Evolutionary conservation across 2,797 vertebrate genomes (phyloP).

Genomic region (Ceryle rudis): DNA sequence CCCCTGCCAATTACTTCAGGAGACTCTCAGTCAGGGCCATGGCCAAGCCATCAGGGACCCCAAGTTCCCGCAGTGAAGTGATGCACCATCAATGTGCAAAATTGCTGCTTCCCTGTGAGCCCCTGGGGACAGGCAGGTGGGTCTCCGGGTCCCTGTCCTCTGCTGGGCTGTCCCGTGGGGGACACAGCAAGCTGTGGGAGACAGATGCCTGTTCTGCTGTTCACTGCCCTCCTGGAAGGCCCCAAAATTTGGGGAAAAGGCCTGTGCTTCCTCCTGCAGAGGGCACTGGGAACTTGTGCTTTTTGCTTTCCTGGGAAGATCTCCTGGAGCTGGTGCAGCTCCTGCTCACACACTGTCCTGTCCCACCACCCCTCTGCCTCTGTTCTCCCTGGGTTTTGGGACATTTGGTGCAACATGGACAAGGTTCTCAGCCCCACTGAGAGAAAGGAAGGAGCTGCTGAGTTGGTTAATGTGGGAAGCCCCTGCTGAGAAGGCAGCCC

Average conservation of each 20-base stretch:
- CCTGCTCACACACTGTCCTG: fast-evolving
- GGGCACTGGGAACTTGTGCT: constrained; percentile 57
- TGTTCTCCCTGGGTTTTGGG: fast-evolving
- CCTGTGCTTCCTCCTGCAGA: constrained; percentile 56
- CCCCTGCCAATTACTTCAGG: fast-evolving
- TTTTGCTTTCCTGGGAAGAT: neutral
- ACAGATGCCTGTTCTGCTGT: fast-evolving
- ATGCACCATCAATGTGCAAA: neutral
- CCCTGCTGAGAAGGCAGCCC: neutral
- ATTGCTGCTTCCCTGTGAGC: neutral
- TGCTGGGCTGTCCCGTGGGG: neutral
- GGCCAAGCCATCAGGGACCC: fast-evolving
- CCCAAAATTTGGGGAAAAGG: neutral
- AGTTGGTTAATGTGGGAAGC: neutral
- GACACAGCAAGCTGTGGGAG: neutral
- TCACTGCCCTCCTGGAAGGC: neutral
- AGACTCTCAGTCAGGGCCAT: neutral
- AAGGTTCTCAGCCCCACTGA: neutral
- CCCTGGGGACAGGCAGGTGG: neutral
- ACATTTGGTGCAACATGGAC: fast-evolving
- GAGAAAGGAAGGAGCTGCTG: fast-evolving
- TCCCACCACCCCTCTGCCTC: fast-evolving
- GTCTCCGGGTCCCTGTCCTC: fast-evolving
- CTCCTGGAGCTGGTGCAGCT: neutral
- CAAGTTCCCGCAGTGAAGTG: fast-evolving